These are phyloP conservation scores for Rhagoletis zephyria DNA, from an alignment of 1,140 invertebrate genomes.

Conservation along the genomic window DNA sequence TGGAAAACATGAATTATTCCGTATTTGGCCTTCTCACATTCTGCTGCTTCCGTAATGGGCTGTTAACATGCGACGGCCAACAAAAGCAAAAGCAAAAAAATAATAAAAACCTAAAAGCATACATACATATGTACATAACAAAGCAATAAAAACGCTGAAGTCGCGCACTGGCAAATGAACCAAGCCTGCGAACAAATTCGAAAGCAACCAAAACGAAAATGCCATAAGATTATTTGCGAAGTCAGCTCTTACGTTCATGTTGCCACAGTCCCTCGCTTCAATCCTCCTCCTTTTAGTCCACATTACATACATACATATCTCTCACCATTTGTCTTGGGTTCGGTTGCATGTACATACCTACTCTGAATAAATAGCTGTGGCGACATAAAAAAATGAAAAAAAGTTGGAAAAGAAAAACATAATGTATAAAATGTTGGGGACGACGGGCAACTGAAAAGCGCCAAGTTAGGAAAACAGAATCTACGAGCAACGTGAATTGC, in stretches of 20 bases:
- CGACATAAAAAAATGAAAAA: conserved; percentile 10
- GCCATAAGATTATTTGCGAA: conserved; percentile 30
- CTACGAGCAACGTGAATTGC: background rate
- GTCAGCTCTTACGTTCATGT: conserved; percentile 35
- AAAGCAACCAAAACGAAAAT: conserved; percentile 3
- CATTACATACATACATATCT: background rate
- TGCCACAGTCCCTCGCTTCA: background rate
- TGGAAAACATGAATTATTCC: conserved; percentile 43
- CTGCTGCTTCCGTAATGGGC: conserved; percentile 43
- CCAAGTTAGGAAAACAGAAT: conserved; percentile 1
- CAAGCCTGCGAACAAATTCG: background rate
- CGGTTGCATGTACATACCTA: background rate
- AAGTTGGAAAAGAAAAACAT: background rate
- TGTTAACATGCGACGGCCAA: conserved; percentile 40
- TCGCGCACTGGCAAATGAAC: conserved; percentile 2
- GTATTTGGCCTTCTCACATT: conserved; percentile 51
- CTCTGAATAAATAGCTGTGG: conserved; percentile 9
- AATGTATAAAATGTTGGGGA: conserved; percentile 17
- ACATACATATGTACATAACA: background rate
- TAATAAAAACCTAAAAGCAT: no score
- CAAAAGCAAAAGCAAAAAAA: conserved; percentile 11
- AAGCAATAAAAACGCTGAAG: conserved; percentile 26
- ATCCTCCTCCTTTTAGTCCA: background rate
- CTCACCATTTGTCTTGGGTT: background rate
- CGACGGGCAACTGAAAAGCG: conserved; percentile 29